Base-by-base conservation (phyloP, 2,797 vertebrate genomes). In the Balearica regulorum region DNA sequence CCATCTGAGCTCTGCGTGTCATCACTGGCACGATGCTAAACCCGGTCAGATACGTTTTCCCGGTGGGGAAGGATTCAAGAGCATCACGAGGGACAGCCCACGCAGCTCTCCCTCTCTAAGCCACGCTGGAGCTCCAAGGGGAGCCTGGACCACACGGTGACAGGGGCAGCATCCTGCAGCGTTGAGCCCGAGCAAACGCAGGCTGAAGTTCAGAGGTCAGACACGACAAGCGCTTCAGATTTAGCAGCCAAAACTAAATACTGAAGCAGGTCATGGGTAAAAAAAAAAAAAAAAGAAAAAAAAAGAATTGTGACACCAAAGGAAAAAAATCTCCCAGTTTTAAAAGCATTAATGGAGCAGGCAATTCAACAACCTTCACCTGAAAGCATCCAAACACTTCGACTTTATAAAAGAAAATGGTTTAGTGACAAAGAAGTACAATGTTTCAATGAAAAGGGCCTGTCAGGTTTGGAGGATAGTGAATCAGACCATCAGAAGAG, bases 361-460 rank as follows among this genome's bases (percentile, higher is more conserved):
- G 57, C 85, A 93, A 94, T 78, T 83, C 94, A 78, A 68, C 87
- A 95, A 69, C 96, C 86, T 96, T 94, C 93, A 93, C 92, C 94
- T 89, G 3, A 79, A 81, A 90, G 88, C 77, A 95, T 79, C 83
- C 92, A 82, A 94, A 93, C 92, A 83, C 76, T 88, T 49, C 0
- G 12, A 49, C 91, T 94, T 77, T 17, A 73, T 87, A 44, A 73
- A 93, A 37, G 91, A 71, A 95, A 95, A 95, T 35, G 51, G 54
- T 58, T 88, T 26, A 2, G 93, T 25, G 78, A 83, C 92, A 87
- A 54, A 9, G 54, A 90, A 79, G 77, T 89, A 86, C 88, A 90
- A 3, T 4, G 16, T 82, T 66, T 58, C 90, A n/a, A 54, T 46
- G 92, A 9, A 72, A 76, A 90, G 57, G 77, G 83, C 46, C 49